Conservation (phyloP, 2,797 vertebrate genomes). For the Poecile montanus region DNA sequence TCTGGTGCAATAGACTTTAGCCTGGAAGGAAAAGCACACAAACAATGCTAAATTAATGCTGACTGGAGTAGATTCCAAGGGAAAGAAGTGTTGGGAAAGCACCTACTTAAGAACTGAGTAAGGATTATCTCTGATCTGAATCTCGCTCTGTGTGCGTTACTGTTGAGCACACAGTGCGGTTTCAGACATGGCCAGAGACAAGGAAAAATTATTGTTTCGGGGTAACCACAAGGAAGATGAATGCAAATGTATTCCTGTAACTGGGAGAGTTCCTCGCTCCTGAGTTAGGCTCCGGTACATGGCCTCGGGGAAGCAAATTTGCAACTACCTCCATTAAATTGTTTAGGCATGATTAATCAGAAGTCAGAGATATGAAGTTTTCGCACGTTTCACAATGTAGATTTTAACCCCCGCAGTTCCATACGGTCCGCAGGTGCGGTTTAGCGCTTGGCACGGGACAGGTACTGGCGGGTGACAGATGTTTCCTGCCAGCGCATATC, state of each 20-base stretch:
- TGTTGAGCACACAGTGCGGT: constrained; percentile 60
- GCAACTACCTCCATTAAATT: constrained; percentile 49
- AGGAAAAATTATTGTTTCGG: constrained; percentile 64
- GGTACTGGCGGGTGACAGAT: neutral
- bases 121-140: constrained; percentile 60
- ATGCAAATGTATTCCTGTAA: constrained; percentile 71
- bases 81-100: constrained; percentile 66
- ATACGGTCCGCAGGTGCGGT: fast-evolving
- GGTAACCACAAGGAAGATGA: constrained; percentile 70
- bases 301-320: constrained; percentile 60
- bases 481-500: neutral
- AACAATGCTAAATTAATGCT: constrained; percentile 44
- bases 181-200: constrained; percentile 61
- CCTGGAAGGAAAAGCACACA: constrained; percentile 38
- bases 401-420: neutral
- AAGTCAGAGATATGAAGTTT: neutral
- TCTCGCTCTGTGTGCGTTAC: constrained; percentile 15
- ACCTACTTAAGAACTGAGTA: constrained; percentile 59
- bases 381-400: neutral
- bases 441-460: neutral
- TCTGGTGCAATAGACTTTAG: constrained; percentile 1
- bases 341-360: constrained; percentile 58
- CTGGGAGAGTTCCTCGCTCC: constrained; percentile 48
- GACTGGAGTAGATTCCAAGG: constrained; percentile 62
- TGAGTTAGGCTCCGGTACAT: neutral